Evolutionary conservation across 1,140 invertebrate species (phyloP), one percentile per base, ranked within the genome.

Genomic region (Leptopilina boulardi): DNA sequence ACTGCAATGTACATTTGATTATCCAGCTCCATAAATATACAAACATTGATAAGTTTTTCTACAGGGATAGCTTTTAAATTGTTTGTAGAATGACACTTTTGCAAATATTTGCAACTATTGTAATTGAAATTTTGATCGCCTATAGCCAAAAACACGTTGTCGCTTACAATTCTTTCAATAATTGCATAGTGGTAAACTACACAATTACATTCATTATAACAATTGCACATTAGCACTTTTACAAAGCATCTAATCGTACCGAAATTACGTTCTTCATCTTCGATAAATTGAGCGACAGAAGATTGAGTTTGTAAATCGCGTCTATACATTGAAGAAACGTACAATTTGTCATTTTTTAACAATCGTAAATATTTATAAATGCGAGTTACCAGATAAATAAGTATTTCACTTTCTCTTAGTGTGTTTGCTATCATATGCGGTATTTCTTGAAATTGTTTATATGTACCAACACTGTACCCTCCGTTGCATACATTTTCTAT

Each of bases 401-500:
- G 5, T 42, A n/a, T 18, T n/a, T 30, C 6, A 42, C 34, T 18
- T 9, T 71, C 41, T 54, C 15, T 3, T 56, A 56, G 6, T 56
- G 42, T n/a, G 26, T n/a, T 38, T 59, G 38, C 18, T 30, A 70
- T 73, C 2, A 54, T 18, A 54, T 19, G 2, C 15, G n/a, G 56
- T 70, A 23, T 18, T 5, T 76, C 18, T 47, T 3, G 3, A 38
- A 76, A 0, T 2, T 26, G 41, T 21, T 73, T 80, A 47, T 83
- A 81, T 2, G 76, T 77, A 1, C 79, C 80, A 51, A 83, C 77
- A 56, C 74, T 83, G 30, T 80, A 77, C 76, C 75, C 76, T 47
- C 51, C 13, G 0, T 42, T 8, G 15, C 42, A 70, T 23, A 81
- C 38, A 59, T 75, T 47, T 51, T 83, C 59, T 15, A 15, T 73